A percentile compares a stretch with the other conserved stretches of the same genome.
These are phyloP conservation scores for Acipenser oxyrinchus DNA, from an alignment of 2,797 vertebrate genomes.

Conservation along the genomic window DNA sequence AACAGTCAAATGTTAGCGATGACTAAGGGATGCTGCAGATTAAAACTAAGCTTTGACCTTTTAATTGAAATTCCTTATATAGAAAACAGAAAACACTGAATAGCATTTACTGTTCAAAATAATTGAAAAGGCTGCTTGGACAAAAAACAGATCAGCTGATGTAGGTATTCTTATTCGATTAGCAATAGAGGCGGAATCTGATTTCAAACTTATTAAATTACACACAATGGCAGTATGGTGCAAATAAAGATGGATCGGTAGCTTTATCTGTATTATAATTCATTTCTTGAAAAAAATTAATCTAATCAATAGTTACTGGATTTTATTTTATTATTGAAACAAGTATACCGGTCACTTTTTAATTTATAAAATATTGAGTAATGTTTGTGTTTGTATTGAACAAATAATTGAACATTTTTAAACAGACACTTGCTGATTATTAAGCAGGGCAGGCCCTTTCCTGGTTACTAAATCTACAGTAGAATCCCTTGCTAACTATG, in stretches of 20 bases:
- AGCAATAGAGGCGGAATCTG: slow-evolving; percentile 19
- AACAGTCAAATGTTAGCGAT: background rate
- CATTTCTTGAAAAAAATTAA: too few species aligned
- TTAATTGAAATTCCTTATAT: slow-evolving; percentile 21
- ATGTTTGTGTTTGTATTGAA: too few species aligned
- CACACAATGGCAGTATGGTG: background rate
- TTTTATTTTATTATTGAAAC: too few species aligned
- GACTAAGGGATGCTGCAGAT: background rate
- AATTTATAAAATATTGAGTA: too few species aligned
- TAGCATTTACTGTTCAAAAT: slow-evolving; percentile 19
- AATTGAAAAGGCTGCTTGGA: slow-evolving; percentile 25
- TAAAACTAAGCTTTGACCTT: slow-evolving; percentile 1
- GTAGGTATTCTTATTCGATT: slow-evolving; percentile 15
- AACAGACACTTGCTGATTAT: too few species aligned
- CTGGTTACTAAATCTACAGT: too few species aligned
- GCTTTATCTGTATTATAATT: too few species aligned
- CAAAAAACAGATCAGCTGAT: slow-evolving; percentile 25
- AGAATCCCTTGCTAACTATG: too few species aligned
- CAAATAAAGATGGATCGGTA: background rate
- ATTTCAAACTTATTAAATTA: slow-evolving; percentile 22
- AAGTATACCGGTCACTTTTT: too few species aligned
- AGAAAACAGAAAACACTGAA: slow-evolving; percentile 16
- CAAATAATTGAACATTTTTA: too few species aligned
- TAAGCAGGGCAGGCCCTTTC: too few species aligned
- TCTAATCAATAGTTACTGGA: too few species aligned